Evolutionary conservation across 2,113 vertebrate genomes (phyloP).

Genomic region (Butastur rufipennis): DNA sequence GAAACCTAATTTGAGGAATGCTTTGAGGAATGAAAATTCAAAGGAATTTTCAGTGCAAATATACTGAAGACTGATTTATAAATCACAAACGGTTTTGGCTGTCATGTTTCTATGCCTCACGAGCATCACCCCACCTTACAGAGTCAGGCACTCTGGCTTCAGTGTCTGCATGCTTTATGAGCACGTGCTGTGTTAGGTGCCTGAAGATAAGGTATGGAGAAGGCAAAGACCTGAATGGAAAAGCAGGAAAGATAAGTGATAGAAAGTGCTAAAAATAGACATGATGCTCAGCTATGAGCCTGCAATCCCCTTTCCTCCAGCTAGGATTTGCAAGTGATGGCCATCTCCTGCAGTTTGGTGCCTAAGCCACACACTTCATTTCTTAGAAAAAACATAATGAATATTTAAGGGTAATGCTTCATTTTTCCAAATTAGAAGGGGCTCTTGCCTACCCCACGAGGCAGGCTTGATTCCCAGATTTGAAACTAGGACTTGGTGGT

Average conservation of each 20-base stretch:
- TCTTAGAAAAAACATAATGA: not conserved
- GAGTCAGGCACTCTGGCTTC: not conserved
- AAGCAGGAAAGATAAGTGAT: not conserved
- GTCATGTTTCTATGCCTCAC: not conserved
- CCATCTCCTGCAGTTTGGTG: not conserved
- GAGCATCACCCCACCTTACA: not conserved
- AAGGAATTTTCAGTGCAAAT: not conserved
- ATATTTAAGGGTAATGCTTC: not conserved
- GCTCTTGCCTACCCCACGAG: not conserved
- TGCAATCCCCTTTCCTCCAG: not conserved
- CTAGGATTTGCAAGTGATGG: not conserved
- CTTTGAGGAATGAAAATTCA: not conserved
- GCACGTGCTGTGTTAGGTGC: accelerated
- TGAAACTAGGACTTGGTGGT: not conserved
- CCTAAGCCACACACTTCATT: accelerated
- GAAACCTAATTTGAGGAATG: not conserved
- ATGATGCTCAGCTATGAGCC: not conserved
- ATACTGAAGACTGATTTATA: not conserved
- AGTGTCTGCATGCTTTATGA: not conserved
- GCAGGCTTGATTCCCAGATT: not conserved
- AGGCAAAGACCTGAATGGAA: not conserved
- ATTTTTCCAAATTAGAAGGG: not conserved
- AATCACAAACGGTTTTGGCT: not conserved
- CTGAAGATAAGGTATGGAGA: not conserved
- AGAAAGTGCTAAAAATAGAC: not conserved